Evolutionary conservation across 37 sponge, comb jelly and placozoan genomes (phyloP).

Genomic region (Mnemiopsis leidyi): DNA sequence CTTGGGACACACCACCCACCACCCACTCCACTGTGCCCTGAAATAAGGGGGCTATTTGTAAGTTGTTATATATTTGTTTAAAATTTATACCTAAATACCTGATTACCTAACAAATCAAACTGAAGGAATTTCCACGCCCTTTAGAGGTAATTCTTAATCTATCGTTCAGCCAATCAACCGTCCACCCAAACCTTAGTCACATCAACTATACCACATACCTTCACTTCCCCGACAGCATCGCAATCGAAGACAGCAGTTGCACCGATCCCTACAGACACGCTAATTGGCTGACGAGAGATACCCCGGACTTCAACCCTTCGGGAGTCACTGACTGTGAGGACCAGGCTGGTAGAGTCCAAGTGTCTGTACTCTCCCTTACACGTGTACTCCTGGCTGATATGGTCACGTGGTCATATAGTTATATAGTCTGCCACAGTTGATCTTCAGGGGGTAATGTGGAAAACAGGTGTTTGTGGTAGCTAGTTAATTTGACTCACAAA

Average conservation of each 20-base stretch:
- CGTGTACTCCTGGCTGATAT: background rate
- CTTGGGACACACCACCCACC: background rate
- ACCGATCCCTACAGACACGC: background rate
- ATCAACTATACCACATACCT: background rate
- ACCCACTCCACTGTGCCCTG: background rate
- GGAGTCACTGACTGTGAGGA: background rate
- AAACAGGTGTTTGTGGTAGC: no score
- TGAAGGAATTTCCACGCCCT: no score
- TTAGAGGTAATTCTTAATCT: no score
- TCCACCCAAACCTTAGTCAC: no score
- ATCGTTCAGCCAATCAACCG: no score
- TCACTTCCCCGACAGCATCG: background rate
- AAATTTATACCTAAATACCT: no score
- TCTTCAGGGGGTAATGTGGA: no score
- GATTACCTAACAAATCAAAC: no score
- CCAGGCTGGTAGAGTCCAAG: background rate
- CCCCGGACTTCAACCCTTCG: background rate
- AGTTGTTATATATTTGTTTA: no score
- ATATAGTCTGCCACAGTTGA: no score
- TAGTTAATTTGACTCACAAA: no score
- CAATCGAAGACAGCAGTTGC: background rate
- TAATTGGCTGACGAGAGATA: background rate
- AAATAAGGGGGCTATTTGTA: no score
- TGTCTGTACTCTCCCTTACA: slow-evolving; percentile 53
- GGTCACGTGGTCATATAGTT: background rate